Percentiles rank a stretch among this genome's conserved stretches.
phyloP scores from a whole-genome alignment of 2,888 invertebrate genomes.

The Heliconius charithonia region DNA sequence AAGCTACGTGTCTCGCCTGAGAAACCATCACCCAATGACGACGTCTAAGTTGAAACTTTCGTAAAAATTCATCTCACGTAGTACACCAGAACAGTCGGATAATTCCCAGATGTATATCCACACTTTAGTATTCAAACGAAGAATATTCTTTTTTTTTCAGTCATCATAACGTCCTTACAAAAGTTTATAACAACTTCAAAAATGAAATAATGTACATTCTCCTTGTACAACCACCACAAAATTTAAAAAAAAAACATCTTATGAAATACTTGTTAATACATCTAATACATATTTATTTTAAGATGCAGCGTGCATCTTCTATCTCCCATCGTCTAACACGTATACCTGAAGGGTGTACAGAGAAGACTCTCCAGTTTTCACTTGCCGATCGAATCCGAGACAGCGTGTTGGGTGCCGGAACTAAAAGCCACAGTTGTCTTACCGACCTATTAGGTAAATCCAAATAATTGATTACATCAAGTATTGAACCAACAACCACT shows the following conservation, averaged over 20 bases:
- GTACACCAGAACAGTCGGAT: conserved; percentile 45
- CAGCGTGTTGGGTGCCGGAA: too few relatives aligned
- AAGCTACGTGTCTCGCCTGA: conserved; percentile 46
- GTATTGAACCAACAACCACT: too few relatives aligned
- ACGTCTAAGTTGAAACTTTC: conserved; percentile 42
- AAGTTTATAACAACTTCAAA: not conserved
- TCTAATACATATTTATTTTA: too few relatives aligned
- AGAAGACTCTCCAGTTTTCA: too few relatives aligned
- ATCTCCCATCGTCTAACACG: too few relatives aligned
- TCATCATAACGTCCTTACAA: not conserved
- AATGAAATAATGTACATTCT: conserved; percentile 8
- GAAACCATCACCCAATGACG: conserved; percentile 42
- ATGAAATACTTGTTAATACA: too few relatives aligned
- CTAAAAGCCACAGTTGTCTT: too few relatives aligned
- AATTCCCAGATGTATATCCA: conserved; percentile 50
- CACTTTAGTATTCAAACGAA: conserved; percentile 45
- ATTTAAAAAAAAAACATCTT: not conserved
- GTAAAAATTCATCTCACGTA: conserved; percentile 47
- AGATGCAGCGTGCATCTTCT: too few relatives aligned
- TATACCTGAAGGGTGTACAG: too few relatives aligned
- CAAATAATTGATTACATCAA: too few relatives aligned
- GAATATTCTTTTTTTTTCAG: conserved; percentile 37
- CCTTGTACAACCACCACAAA: not conserved
- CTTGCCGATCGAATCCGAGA: too few relatives aligned
- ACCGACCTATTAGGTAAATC: too few relatives aligned